Percentiles rank a stretch among this genome's conserved stretches.
phyloP scores from a whole-genome alignment of 2,888 invertebrate species.

The Drosophila subsilvestris region DNA sequence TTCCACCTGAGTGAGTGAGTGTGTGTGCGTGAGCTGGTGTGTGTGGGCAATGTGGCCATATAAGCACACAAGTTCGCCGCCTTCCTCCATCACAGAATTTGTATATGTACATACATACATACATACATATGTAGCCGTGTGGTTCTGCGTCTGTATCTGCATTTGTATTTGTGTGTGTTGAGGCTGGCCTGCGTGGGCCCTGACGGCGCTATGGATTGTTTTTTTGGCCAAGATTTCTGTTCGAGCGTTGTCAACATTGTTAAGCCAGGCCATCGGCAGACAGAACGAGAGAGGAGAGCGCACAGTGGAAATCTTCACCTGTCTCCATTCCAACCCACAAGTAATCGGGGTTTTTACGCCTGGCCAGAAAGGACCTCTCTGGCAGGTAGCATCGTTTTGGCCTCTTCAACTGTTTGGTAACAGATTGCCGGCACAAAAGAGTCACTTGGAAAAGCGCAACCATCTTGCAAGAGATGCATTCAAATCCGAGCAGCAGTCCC shows the following conservation, averaged over 20 bases:
- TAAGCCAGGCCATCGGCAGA: constrained; percentile 52
- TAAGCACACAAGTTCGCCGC: constrained; percentile 72
- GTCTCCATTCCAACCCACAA: constrained; percentile 61
- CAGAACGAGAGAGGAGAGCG: constrained; percentile 11
- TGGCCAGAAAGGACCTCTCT: constrained; percentile 43
- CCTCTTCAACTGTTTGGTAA: constrained; percentile 30
- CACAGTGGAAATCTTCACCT: constrained; percentile 56
- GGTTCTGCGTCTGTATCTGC: neutral
- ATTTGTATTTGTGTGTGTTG: constrained; percentile 20
- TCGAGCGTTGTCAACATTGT: constrained; percentile 67
- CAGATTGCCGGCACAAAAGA: constrained; percentile 27
- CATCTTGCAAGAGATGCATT: constrained; percentile 17
- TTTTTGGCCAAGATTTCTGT: constrained; percentile 68
- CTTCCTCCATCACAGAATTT: constrained; percentile 24
- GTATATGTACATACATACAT: neutral
- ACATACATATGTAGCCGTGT: constrained; percentile 3
- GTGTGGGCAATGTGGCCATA: constrained; percentile 67
- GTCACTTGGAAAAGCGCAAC: constrained; percentile 47
- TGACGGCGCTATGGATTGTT: constrained; percentile 71
- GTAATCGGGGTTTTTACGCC: constrained; percentile 68
- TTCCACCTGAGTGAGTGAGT: constrained; percentile 27
- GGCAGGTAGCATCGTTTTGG: constrained; percentile 63
- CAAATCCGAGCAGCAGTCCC: constrained; percentile 8
- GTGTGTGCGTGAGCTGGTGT: constrained; percentile 13
- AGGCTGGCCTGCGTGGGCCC: constrained; percentile 71